These are phyloP conservation scores for Progne subis DNA, from an alignment of 2,113 vertebrate species.

Conservation along the genomic window DNA sequence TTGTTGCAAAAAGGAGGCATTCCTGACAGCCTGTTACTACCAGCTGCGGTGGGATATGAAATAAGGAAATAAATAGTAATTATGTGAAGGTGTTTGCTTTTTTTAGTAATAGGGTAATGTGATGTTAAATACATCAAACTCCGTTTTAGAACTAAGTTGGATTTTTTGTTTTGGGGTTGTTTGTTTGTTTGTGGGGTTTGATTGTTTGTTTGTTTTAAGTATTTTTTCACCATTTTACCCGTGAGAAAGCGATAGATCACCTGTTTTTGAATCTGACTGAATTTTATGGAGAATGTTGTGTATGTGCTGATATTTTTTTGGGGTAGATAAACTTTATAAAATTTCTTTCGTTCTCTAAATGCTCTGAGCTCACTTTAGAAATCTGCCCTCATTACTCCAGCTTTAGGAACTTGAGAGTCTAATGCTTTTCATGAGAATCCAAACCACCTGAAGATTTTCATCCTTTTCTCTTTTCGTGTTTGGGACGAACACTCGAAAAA, in stretches of 20 bases:
- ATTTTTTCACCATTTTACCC: background rate
- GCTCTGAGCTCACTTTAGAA: background rate
- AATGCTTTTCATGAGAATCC: background rate
- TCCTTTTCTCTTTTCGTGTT: background rate
- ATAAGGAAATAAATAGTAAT: background rate
- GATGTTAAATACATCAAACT: background rate
- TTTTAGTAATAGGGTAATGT: background rate
- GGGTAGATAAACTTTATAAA: background rate
- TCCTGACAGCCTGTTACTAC: background rate
- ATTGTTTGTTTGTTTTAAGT: background rate
- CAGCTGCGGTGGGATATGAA: background rate
- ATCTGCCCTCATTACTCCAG: background rate
- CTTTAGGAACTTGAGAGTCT: background rate
- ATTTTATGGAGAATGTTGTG: background rate
- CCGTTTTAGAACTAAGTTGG: background rate
- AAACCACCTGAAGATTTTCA: background rate
- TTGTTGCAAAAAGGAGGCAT: background rate
- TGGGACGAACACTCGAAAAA: conserved; percentile 36
- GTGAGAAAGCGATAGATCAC: background rate
- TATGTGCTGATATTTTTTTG: background rate
- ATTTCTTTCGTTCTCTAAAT: background rate
- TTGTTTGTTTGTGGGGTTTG: background rate
- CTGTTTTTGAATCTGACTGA: background rate
- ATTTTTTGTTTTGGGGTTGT: background rate
- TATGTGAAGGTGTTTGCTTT: background rate